A percentile compares a stretch with the other conserved stretches of the same genome.
phyloP scores from a whole-genome alignment of 1,140 invertebrate species.

The Musca domestica region DNA sequence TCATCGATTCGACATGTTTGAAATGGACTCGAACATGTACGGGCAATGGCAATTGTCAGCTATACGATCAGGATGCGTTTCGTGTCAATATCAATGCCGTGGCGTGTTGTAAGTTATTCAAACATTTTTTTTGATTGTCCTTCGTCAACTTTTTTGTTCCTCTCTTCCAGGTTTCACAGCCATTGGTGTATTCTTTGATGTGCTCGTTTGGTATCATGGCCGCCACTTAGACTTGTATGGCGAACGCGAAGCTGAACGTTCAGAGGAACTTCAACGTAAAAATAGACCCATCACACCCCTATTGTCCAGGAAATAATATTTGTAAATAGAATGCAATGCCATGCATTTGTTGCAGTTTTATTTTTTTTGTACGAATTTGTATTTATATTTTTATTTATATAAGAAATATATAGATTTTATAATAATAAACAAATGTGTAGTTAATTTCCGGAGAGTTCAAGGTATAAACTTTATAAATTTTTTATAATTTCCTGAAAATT shows the following conservation, averaged over 20 bases:
- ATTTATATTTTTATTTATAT: neutral
- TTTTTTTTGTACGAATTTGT: neutral
- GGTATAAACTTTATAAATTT: too few relatives aligned
- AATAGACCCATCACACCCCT: constrained; percentile 43
- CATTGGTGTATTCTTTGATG: constrained; percentile 60
- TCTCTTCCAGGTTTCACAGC: constrained; percentile 56
- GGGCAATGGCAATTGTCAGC: constrained; percentile 63
- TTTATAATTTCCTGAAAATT: too few relatives aligned
- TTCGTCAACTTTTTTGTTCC: too few relatives aligned
- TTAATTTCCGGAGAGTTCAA: too few relatives aligned
- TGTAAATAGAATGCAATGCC: too few relatives aligned
- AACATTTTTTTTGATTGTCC: constrained; percentile 3
- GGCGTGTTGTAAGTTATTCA: constrained; percentile 57
- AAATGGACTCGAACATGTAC: constrained; percentile 67
- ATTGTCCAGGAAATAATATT: constrained; percentile 34
- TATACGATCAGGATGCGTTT: constrained; percentile 62
- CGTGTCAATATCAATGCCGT: constrained; percentile 60
- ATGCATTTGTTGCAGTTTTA: too few relatives aligned
- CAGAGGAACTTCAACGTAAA: constrained; percentile 33
- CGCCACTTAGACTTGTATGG: constrained; percentile 61
- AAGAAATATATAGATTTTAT: neutral
- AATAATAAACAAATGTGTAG: too few relatives aligned
- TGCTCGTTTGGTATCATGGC: constrained; percentile 59
- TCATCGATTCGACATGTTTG: constrained; percentile 65
- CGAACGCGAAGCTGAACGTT: constrained; percentile 54